Conservation (phyloP, 2,113 vertebrate genomes). For the Myocastor coypus region DNA sequence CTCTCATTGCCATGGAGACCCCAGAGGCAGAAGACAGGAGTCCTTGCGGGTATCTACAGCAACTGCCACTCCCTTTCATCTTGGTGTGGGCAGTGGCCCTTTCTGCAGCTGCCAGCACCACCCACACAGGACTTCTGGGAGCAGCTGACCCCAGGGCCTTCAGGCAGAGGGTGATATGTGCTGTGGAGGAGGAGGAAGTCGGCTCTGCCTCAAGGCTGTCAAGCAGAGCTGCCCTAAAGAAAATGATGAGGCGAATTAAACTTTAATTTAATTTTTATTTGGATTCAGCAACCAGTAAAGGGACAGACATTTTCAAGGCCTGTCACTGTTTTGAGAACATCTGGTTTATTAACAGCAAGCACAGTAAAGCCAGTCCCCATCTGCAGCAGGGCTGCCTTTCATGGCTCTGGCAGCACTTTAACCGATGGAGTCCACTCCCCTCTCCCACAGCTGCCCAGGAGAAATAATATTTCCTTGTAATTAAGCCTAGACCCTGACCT, state of each 20-base stretch:
- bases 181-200: neutral
- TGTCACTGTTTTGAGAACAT: conserved; percentile 60
- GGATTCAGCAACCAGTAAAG: conserved; percentile 75
- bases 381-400: conserved; percentile 32
- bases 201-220: conserved; percentile 40
- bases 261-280: conserved; percentile 82
- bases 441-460: neutral
- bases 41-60: neutral
- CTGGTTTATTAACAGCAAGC: conserved; percentile 66
- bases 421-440: neutral
- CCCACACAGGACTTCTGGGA: neutral
- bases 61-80: neutral
- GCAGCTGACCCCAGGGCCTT: neutral
- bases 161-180: neutral
- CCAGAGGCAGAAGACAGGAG: neutral
- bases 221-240: conserved; percentile 55
- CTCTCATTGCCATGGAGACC: conserved; percentile 62
- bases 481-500: conserved; percentile 35
- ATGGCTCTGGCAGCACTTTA: neutral
- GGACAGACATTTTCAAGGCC: conserved; percentile 55
- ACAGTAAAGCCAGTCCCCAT: conserved; percentile 15
- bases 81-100: neutral
- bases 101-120: neutral
- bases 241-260: conserved; percentile 79
- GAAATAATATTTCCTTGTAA: conserved; percentile 24